Conservation (phyloP, 2,113 vertebrate genomes). For the Scomber japonicus region DNA sequence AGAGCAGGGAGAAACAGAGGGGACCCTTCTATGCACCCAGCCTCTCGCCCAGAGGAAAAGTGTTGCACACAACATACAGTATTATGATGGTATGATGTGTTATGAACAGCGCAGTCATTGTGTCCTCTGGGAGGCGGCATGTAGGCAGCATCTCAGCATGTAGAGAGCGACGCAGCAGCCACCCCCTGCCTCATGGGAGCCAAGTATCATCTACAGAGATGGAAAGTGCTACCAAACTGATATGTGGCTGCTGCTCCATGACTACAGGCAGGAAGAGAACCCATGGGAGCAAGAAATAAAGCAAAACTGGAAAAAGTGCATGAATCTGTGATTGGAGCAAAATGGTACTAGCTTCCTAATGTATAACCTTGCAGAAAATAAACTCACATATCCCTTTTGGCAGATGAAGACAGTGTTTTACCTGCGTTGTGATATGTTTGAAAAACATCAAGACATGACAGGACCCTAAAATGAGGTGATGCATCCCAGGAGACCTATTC, state of each 20-base stretch:
- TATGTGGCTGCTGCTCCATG: conserved; percentile 34
- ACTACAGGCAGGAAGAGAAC: conserved; percentile 47
- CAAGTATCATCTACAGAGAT: conserved; percentile 53
- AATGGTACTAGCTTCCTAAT: conserved; percentile 31
- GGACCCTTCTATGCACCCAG: conserved; percentile 42
- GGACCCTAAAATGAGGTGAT: background rate
- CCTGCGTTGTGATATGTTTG: background rate
- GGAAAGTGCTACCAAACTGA: conserved; percentile 48
- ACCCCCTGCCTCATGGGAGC: conserved; percentile 63
- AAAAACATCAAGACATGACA: conserved; percentile 2
- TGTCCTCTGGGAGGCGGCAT: conserved; percentile 64
- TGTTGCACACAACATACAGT: conserved; percentile 26
- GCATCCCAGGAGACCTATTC: background rate
- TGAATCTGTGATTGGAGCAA: conserved; percentile 35
- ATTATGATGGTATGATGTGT: conserved; percentile 36
- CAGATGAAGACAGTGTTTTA: conserved; percentile 12
- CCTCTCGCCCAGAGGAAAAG: conserved; percentile 42
- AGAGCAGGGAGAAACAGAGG: conserved; percentile 4
- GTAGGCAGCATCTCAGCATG: conserved; percentile 42
- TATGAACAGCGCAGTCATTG: conserved; percentile 42
- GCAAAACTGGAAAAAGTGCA: conserved; percentile 32
- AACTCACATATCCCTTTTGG: background rate
- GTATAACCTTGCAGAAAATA: conserved; percentile 32
- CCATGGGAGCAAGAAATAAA: conserved; percentile 37
- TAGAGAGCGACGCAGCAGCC: conserved; percentile 38